These are phyloP conservation scores for Agrochola circellaris DNA, from an alignment of 2,888 invertebrate genomes.

Conservation along the genomic window DNA sequence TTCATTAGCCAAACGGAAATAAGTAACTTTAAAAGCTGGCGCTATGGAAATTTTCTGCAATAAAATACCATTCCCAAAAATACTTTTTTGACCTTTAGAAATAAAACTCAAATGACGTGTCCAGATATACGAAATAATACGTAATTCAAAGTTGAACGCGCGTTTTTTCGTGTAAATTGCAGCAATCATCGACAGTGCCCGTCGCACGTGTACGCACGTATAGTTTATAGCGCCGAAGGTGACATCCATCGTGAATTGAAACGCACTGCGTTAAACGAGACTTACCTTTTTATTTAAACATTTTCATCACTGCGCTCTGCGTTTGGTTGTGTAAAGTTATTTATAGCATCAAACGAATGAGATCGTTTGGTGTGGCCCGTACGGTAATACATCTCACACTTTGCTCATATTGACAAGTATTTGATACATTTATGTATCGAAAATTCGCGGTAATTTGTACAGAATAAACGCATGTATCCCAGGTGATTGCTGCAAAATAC, in stretches of 20 bases:
- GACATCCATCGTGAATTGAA: slow-evolving; percentile 51
- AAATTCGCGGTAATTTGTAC: background rate
- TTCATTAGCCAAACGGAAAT: background rate
- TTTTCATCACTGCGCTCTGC: slow-evolving; percentile 35
- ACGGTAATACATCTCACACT: slow-evolving; percentile 21
- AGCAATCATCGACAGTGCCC: slow-evolving; percentile 37
- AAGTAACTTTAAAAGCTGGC: background rate
- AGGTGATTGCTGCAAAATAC: slow-evolving; percentile 31
- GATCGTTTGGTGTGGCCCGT: slow-evolving; percentile 30
- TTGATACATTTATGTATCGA: background rate
- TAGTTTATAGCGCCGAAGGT: slow-evolving; percentile 41
- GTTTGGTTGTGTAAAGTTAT: slow-evolving; percentile 35
- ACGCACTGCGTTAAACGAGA: slow-evolving; percentile 46
- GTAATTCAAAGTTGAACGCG: slow-evolving; percentile 9
- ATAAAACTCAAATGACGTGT: slow-evolving; percentile 11
- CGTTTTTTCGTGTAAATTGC: slow-evolving; percentile 46
- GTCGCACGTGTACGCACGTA: slow-evolving; percentile 39
- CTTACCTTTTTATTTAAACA: slow-evolving; percentile 51
- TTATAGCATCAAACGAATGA: slow-evolving; percentile 52
- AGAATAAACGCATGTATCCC: slow-evolving; percentile 20
- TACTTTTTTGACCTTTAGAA: slow-evolving; percentile 1
- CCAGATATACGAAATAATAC: slow-evolving; percentile 33
- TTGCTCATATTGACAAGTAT: slow-evolving; percentile 23
- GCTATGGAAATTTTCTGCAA: background rate
- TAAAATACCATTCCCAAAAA: background rate